Evolutionary conservation across 2,113 vertebrate species (phyloP).

Genomic region (Pelusios castaneus): DNA sequence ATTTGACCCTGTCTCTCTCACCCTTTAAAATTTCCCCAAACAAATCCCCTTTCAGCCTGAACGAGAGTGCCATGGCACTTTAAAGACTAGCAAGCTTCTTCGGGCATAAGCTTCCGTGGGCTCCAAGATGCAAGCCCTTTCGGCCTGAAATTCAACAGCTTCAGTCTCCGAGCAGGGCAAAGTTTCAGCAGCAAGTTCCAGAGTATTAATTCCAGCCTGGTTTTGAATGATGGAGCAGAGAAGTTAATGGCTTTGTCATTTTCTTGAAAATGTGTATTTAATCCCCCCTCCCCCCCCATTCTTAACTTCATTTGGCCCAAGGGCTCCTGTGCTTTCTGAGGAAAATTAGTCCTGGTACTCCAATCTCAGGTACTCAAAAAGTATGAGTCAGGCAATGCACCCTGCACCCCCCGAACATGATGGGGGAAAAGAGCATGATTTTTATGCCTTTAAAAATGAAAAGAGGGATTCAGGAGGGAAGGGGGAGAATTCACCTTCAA

Average conservation of each 20-base stretch:
- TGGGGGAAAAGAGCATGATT: not conserved
- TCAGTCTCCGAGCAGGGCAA: not conserved
- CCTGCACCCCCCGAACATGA: rapidly evolving
- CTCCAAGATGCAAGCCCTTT: no score
- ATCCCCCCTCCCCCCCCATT: not conserved
- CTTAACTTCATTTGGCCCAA: rapidly evolving
- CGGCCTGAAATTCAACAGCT: not conserved
- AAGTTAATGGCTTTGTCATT: no score
- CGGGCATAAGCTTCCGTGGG: no score
- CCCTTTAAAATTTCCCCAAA: not conserved
- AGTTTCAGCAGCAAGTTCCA: not conserved
- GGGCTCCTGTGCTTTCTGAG: not conserved
- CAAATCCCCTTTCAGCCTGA: not conserved
- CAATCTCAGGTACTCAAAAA: rapidly evolving
- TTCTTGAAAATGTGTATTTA: no score
- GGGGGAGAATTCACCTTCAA: not conserved
- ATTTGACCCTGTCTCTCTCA: not conserved
- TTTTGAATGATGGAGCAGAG: not conserved
- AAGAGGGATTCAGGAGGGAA: rapidly evolving
- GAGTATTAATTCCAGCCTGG: not conserved
- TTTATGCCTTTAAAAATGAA: not conserved
- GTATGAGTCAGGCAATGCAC: rapidly evolving
- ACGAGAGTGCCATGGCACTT: no score
- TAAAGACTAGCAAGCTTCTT: no score
- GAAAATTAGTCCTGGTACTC: rapidly evolving